Evolutionary conservation across 2,113 vertebrate species (phyloP).

Genomic region (Asarcornis scutulata): DNA sequence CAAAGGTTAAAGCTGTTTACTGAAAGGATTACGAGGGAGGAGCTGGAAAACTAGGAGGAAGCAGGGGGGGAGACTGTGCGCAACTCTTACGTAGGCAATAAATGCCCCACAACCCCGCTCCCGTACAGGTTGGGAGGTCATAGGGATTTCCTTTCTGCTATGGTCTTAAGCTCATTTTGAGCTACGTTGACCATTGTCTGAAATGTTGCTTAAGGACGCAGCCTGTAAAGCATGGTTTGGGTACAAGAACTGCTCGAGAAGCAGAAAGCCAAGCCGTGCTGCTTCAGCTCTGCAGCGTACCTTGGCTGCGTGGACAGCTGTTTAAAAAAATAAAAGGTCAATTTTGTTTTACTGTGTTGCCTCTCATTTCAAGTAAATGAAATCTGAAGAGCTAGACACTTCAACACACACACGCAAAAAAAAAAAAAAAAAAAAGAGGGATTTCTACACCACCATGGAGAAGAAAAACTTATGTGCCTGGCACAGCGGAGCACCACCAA

Average conservation of each 20-base stretch:
- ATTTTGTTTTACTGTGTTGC: not conserved
- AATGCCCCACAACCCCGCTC: not conserved
- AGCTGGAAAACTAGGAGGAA: not conserved
- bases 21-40: slow-evolving; percentile 38
- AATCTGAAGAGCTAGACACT: not conserved
- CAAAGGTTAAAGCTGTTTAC: slow-evolving; percentile 14
- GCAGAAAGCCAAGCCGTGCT: not conserved
- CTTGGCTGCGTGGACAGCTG: not conserved
- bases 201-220: not conserved
- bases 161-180: not conserved
- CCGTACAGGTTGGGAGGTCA: not conserved
- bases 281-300: not conserved
- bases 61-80: not conserved
- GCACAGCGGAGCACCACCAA: not conserved
- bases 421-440: not conserved
- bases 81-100: not conserved
- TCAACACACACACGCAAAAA: not conserved
- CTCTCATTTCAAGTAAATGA: not conserved
- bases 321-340: slow-evolving; percentile 16
- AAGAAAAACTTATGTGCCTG: not conserved
- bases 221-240: not conserved
- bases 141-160: not conserved
- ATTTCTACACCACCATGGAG: not conserved
- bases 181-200: not conserved
- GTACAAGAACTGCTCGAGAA: not conserved